Conservation (phyloP, 2,797 vertebrate species). For the Oophaga sylvatica region DNA sequence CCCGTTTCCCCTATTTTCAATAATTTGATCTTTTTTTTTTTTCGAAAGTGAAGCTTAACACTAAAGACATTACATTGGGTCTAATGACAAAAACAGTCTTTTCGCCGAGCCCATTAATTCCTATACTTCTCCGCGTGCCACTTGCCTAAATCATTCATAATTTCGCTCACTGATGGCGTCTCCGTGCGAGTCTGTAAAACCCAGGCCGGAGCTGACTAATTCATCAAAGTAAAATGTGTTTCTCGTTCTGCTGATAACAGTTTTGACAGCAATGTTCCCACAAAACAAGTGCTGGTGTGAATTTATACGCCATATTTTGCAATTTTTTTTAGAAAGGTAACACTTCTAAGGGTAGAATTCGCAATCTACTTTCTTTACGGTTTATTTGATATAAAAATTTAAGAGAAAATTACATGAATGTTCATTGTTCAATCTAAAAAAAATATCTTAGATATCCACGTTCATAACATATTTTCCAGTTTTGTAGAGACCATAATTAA, state of each 20-base stretch:
- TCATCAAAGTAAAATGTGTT: slow-evolving; percentile 40
- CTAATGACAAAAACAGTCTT: slow-evolving; percentile 54
- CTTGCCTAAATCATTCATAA: slow-evolving; percentile 53
- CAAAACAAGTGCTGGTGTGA: slow-evolving; percentile 21
- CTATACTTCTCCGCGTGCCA: slow-evolving; percentile 28
- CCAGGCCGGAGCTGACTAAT: slow-evolving; percentile 27
- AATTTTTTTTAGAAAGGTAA: neutral
- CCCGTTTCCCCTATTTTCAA: slow-evolving; percentile 28
- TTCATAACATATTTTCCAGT: neutral
- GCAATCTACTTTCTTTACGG: neutral
- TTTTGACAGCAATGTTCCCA: slow-evolving; percentile 40
- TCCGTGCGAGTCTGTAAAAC: slow-evolving; percentile 15
- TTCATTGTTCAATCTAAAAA: too few relatives aligned
- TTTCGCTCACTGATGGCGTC: slow-evolving; percentile 43
- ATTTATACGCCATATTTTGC: slow-evolving; percentile 19
- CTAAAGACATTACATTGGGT: slow-evolving; percentile 49
- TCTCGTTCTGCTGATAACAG: slow-evolving; percentile 39
- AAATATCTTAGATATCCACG: neutral
- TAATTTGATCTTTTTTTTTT: slow-evolving; percentile 51
- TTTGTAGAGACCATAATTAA: neutral
- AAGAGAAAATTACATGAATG: neutral
- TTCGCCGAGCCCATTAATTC: slow-evolving; percentile 50
- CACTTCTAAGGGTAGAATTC: neutral
- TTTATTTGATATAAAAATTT: neutral
- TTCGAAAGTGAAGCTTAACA: slow-evolving; percentile 27